phyloP scores from a whole-genome alignment of 2,797 vertebrate genomes.

The Hoplostethus mediterraneus region DNA sequence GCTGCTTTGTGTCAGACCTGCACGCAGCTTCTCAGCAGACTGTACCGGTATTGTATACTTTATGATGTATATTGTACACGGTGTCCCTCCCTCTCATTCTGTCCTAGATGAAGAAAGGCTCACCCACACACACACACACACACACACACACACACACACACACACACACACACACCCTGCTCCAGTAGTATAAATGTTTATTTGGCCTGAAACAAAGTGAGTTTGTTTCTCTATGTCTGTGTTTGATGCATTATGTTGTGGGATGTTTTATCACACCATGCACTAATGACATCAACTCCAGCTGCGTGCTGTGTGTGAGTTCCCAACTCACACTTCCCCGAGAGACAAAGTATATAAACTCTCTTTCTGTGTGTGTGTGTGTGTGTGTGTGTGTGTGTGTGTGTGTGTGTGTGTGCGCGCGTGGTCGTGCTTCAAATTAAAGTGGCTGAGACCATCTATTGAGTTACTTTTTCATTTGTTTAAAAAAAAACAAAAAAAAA shows the following conservation, averaged over 20 bases:
- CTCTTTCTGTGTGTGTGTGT: background rate
- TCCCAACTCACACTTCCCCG: constrained; percentile 5
- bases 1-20: constrained; percentile 72
- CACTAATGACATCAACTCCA: constrained; percentile 54
- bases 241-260: constrained; percentile 63
- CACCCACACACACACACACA: constrained; percentile 22
- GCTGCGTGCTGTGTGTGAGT: constrained; percentile 45
- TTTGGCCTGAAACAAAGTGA: constrained; percentile 65
- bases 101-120: constrained; percentile 40
- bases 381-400: background rate
- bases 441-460: constrained; percentile 27
- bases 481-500: constrained; percentile 44
- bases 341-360: constrained; percentile 14
- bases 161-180: constrained; percentile 43
- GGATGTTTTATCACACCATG: constrained; percentile 48
- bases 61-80: constrained; percentile 6
- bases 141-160: constrained; percentile 15
- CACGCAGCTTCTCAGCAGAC: constrained; percentile 57
- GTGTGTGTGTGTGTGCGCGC: background rate
- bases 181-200: constrained; percentile 72
- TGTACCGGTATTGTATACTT: constrained; percentile 20
- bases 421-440: constrained; percentile 14
- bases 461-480: constrained; percentile 34
- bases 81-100: constrained; percentile 22
- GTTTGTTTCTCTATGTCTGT: constrained; percentile 68